These are phyloP conservation scores for Hyla sarda DNA, from an alignment of 2,113 vertebrate species.

Conservation along the genomic window DNA sequence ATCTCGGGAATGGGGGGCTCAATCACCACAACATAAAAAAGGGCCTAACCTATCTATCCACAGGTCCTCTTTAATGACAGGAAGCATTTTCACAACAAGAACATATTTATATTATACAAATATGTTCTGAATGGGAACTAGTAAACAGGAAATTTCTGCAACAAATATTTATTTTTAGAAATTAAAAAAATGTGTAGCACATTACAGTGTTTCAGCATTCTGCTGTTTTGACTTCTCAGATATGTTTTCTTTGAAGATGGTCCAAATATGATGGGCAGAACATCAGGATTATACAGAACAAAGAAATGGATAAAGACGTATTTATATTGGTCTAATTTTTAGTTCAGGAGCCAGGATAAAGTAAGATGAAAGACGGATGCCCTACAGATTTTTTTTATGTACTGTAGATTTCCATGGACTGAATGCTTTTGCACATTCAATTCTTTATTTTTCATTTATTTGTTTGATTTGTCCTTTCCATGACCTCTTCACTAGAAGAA, in stretches of 20 bases:
- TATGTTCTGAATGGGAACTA: background rate
- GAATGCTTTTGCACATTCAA: conserved; percentile 57
- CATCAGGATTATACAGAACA: conserved; percentile 57
- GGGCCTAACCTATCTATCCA: no score
- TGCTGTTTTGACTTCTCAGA: conserved; percentile 21
- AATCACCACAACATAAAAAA: no score
- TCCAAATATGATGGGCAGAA: conserved; percentile 63
- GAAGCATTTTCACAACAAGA: background rate
- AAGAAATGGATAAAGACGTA: conserved; percentile 61
- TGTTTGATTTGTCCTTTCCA: conserved; percentile 44
- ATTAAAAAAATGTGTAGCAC: conserved; percentile 4
- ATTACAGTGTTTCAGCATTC: background rate
- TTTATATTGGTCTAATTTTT: conserved; percentile 69
- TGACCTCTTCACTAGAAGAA: conserved; percentile 46
- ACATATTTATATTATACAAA: background rate
- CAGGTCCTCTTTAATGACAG: background rate
- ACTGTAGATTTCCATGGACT: conserved; percentile 63
- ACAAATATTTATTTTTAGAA: background rate
- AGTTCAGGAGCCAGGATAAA: conserved; percentile 60
- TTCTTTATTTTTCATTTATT: conserved; percentile 44
- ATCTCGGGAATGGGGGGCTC: no score
- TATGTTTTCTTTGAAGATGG: conserved; percentile 60
- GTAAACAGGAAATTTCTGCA: background rate
- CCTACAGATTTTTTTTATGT: conserved; percentile 64
- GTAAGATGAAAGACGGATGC: conserved; percentile 64